A percentile compares a stretch with the other conserved stretches of the same genome.
Conservation (phyloP, 2,888 invertebrate genomes). For the Amphipyra berbera region DNA sequence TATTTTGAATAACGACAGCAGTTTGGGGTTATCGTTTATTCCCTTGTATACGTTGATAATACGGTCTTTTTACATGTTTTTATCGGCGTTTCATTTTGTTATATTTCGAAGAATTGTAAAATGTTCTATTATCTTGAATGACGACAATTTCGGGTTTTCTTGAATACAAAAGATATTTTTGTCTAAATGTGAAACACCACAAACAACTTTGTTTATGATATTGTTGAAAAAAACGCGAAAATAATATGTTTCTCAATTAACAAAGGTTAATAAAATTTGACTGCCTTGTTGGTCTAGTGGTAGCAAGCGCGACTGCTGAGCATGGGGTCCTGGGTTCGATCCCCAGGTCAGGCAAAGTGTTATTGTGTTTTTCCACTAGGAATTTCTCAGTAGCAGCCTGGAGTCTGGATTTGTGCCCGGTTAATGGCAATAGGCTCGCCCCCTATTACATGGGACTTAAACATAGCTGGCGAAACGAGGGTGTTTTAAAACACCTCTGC, state of each 20-base stretch:
- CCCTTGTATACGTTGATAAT: constrained; percentile 12
- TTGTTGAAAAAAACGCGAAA: background rate
- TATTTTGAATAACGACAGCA: constrained; percentile 56
- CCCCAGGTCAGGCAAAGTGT: too few species aligned
- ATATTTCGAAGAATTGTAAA: constrained; percentile 11
- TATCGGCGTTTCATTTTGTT: constrained; percentile 22
- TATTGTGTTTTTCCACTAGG: too few species aligned
- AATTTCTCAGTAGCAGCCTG: too few species aligned
- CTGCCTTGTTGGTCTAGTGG: too few species aligned
- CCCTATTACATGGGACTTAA: too few species aligned
- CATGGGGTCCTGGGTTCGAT: too few species aligned
- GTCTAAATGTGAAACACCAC: background rate
- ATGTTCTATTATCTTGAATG: constrained; percentile 13
- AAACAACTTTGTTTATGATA: background rate
- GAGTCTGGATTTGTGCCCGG: too few species aligned
- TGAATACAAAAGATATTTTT: constrained; percentile 3
- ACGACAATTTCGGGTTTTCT: background rate
- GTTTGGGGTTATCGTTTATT: constrained; percentile 47
- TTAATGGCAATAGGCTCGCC: too few species aligned
- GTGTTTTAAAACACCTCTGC: too few species aligned
- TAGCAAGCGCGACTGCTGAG: too few species aligned
- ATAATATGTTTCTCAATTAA: background rate
- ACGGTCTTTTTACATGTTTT: constrained; percentile 37
- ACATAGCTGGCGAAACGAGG: too few species aligned
- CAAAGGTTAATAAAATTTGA: too few species aligned